Percentiles rank a stretch among this genome's conserved stretches.
Conservation (phyloP, 2,113 vertebrate genomes). For the Rafetus swinhoei region DNA sequence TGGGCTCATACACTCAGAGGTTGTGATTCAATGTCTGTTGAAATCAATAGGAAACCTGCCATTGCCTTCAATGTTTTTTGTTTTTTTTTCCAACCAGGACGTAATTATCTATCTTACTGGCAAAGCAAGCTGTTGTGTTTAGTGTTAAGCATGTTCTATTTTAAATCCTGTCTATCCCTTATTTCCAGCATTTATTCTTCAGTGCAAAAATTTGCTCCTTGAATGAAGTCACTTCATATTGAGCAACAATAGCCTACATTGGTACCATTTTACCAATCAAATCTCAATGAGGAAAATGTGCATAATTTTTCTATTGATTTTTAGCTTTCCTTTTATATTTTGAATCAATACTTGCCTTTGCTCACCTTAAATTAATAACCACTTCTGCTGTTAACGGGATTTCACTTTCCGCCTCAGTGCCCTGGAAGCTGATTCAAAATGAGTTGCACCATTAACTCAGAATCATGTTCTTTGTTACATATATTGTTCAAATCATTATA, state of each 20-base stretch:
- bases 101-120: background rate
- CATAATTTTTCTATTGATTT: conserved; percentile 14
- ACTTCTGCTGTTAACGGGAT: conserved; percentile 33
- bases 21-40: background rate
- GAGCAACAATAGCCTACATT: background rate
- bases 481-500: background rate
- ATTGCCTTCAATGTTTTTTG: no score
- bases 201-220: background rate
- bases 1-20: background rate
- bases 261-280: conserved; percentile 4
- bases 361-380: conserved; percentile 34
- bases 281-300: background rate
- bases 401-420: conserved; percentile 8
- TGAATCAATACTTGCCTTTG: background rate
- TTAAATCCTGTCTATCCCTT: background rate
- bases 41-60: background rate
- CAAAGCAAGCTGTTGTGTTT: rapidly evolving
- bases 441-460: conserved; percentile 23
- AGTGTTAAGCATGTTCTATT: background rate
- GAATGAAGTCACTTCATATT: background rate
- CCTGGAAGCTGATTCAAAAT: conserved; percentile 14
- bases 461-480: background rate
- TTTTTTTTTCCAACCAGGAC: background rate
- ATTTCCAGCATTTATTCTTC: background rate
- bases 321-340: conserved; percentile 19